Evolutionary conservation across 2,797 vertebrate species (phyloP), one percentile per base, ranked within the genome.

Genomic region (Octomys mimax): DNA sequence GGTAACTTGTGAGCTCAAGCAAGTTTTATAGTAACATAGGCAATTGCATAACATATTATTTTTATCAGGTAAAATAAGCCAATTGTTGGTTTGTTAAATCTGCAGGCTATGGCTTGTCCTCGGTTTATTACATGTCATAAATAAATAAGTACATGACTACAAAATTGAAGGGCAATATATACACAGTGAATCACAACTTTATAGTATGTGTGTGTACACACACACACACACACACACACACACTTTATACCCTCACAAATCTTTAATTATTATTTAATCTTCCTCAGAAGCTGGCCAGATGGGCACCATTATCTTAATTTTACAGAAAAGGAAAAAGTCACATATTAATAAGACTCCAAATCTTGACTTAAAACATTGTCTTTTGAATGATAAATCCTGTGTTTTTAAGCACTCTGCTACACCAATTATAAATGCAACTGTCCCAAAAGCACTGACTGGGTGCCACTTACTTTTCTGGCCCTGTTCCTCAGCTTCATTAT

Each of bases 41-140:
- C 11, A 88, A 49, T 83, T 80, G 71, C 42, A 68, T 89, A 54
- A 64, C 33, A 52, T 4, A 42, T 19, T 31, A 92, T 49, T 90
- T 89, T 84, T 84, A 62, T 68, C 36, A 89, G 42, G 59, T 84
- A 87, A 95, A 92, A 80, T 80, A 87, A 31, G 36, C 5, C 64
- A 91, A 92, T 68, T 36, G 7, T 61, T 83, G 10, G n/a, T 75
- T 89, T 61, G 9, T 39, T 64, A 92, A 70, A 42, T 28, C 62
- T 36, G 95, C 91, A 89, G 80, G 5, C 78, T 59, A n/a, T 71
- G 79, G 62, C 16, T 92, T 81, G 12, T 75, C 92, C 93, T 87
- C 3, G 70, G 66, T 18, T 7, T 59, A 85, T 93, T 68, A 71
- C 54, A 89, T 46, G 16, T 89, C 62, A 75, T 59, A 89, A 77